Evolutionary conservation across 2,888 invertebrate species (phyloP), one percentile per base, ranked within the genome.

Genomic region (Dione juno): DNA sequence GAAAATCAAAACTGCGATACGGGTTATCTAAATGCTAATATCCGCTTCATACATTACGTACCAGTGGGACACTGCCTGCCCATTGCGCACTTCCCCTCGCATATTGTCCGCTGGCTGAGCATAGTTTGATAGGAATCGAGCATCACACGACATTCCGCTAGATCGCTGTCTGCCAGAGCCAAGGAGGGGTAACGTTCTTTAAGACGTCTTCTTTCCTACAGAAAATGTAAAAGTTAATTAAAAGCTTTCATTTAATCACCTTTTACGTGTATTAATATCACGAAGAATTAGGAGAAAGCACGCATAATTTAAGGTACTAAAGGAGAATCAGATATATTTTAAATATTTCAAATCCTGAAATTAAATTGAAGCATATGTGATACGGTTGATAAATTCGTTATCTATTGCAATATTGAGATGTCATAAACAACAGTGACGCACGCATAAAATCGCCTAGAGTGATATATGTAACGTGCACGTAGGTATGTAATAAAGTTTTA

Each of bases 11-110:
- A 64, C 28, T 21, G 69, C 69, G 13, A 57, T 57, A 58, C 53
- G 37, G 43, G 43, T 54, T 54, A 53, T 48, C 57, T 69, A 50
- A 54, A 43, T 64, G 35, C 16, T 41, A 35, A 41, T 11, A 45
- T 63, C 50, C 57, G 10, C 63, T 16, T 61, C 54, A 50, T 61
- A 67, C 58, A 66, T 66, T 74, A 76, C 77, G 72, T 94, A 89
- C 97, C 97, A 79, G 97, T 97, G 9, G 97, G 98, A 89, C 97
- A 98, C 78, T 96, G 95, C 80, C 97, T 95, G 58, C 97, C 97
- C 93, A 97, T 95, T 5, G 96, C 94, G 84, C 98, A 98, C 82
- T 96, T 96, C 57, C 97, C 97, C 86, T 98, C 97, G 89, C 98
- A 98, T 74, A 98, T 96, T 80, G 97, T 96, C 74, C 95, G 94